phyloP scores from a whole-genome alignment of 2,797 vertebrate genomes.

The Manis crassicaudata region DNA sequence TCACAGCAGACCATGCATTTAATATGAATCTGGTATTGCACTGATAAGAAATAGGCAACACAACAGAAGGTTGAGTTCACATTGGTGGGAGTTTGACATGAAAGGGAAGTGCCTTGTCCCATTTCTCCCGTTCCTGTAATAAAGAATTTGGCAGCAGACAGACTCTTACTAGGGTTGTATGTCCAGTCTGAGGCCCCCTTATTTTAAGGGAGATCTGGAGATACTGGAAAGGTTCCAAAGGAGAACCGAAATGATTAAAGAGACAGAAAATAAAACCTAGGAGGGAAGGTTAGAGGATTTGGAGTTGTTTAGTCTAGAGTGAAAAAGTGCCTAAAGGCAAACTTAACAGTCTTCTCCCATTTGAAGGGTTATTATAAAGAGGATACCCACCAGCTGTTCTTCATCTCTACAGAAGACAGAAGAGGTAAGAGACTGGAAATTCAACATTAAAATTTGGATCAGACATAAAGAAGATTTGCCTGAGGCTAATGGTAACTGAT shows the following conservation, averaged over 20 bases:
- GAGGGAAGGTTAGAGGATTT: conserved; percentile 72
- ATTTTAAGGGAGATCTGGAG: conserved; percentile 61
- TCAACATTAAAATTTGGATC: conserved; percentile 9
- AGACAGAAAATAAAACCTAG: conserved; percentile 73
- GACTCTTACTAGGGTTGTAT: neutral
- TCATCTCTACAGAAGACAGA: conserved; percentile 53
- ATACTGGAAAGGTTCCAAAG: conserved; percentile 69
- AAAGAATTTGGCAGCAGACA: conserved; percentile 55
- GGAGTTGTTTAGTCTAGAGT: conserved; percentile 79
- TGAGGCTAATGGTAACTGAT: neutral
- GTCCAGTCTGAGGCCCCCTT: conserved; percentile 33
- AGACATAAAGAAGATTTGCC: neutral
- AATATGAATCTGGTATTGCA: neutral
- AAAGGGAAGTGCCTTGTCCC: neutral
- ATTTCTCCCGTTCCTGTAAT: neutral
- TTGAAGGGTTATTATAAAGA: conserved; percentile 70
- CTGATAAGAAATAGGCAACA: conserved; percentile 29
- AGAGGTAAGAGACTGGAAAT: conserved; percentile 58
- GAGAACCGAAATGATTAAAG: conserved; percentile 75
- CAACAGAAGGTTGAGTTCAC: neutral
- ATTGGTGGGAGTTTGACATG: neutral
- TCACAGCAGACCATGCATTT: neutral
- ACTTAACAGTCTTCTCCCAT: conserved; percentile 57
- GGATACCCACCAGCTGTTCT: conserved; percentile 69
- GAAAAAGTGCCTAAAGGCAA: conserved; percentile 63